Percentiles rank a stretch among this genome's conserved stretches.
These are phyloP conservation scores for Tichodroma muraria DNA, from an alignment of 2,113 vertebrate genomes.

Conservation along the genomic window DNA sequence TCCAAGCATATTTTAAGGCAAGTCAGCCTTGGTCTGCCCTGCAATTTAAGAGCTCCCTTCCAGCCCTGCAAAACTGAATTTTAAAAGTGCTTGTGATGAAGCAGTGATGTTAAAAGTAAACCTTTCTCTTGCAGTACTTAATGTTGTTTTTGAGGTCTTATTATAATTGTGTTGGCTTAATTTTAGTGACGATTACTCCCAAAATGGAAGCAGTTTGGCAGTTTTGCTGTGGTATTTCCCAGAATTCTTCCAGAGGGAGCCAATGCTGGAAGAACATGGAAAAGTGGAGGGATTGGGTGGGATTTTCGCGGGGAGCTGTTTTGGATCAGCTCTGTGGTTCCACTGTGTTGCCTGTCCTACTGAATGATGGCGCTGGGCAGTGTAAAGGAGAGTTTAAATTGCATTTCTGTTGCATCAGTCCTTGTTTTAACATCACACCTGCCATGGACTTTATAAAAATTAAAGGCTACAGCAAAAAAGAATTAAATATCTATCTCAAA, in stretches of 20 bases:
- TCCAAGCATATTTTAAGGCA: constrained; percentile 39
- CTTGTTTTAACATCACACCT: not conserved
- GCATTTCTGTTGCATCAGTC: not conserved
- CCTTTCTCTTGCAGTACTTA: not conserved
- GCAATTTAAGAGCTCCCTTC: constrained; percentile 7
- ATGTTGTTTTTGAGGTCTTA: not conserved
- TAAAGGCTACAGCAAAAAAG: not conserved
- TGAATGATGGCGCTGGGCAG: not conserved
- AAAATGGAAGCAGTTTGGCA: not conserved
- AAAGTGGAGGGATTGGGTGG: not conserved
- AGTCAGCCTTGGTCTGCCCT: constrained; percentile 36
- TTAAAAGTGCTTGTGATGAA: not conserved
- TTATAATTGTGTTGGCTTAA: not conserved
- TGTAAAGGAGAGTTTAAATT: not conserved
- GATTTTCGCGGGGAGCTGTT: rapidly evolving
- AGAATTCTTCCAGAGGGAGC: not conserved
- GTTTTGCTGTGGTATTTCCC: not conserved
- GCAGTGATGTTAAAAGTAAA: not conserved
- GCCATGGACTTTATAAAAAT: not conserved
- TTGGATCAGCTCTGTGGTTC: not conserved
- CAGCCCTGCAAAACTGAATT: constrained; percentile 25
- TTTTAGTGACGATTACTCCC: not conserved
- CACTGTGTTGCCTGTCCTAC: not conserved
- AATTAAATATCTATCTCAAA: not conserved
- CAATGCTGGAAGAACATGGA: not conserved